phyloP scores from a whole-genome alignment of 2,888 invertebrate genomes.

The Mimumesa dahlbomi region DNA sequence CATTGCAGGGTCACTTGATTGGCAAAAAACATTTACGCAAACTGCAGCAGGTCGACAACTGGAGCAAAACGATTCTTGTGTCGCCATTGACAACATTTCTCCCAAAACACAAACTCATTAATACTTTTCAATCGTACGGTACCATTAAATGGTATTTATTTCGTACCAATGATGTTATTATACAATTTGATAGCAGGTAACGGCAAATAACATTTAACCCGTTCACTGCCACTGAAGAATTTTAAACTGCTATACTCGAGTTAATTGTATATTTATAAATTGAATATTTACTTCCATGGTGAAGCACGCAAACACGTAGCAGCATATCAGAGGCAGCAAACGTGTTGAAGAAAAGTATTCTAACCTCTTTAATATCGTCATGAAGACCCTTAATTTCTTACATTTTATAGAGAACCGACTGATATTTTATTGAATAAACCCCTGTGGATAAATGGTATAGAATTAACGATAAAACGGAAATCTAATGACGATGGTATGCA shows the following conservation, averaged over 20 bases:
- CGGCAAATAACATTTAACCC: neutral
- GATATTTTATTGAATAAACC: slow-evolving; percentile 62
- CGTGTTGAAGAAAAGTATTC: neutral
- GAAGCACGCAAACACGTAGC: too few relatives aligned
- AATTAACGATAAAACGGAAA: slow-evolving; percentile 63
- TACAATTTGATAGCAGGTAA: slow-evolving; percentile 70
- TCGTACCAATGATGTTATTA: slow-evolving; percentile 50
- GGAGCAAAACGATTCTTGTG: slow-evolving; percentile 70
- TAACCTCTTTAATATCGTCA: neutral
- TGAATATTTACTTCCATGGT: too few relatives aligned
- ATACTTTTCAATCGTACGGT: slow-evolving; percentile 68
- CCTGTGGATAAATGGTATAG: slow-evolving; percentile 55
- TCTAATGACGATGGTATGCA: slow-evolving; percentile 42
- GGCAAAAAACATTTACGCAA: slow-evolving; percentile 72
- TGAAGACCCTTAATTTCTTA: neutral
- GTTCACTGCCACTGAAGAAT: too few relatives aligned
- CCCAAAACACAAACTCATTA: slow-evolving; percentile 26
- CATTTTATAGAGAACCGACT: neutral
- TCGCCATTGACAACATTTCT: slow-evolving; percentile 55
- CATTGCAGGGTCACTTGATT: slow-evolving; percentile 65
- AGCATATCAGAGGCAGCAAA: too few relatives aligned
- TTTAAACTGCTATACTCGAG: neutral
- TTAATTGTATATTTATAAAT: too few relatives aligned
- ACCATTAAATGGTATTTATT: slow-evolving; percentile 54
- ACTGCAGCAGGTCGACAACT: slow-evolving; percentile 12